Conservation (phyloP, 2,113 vertebrate genomes). For the Willisornis vidua region DNA sequence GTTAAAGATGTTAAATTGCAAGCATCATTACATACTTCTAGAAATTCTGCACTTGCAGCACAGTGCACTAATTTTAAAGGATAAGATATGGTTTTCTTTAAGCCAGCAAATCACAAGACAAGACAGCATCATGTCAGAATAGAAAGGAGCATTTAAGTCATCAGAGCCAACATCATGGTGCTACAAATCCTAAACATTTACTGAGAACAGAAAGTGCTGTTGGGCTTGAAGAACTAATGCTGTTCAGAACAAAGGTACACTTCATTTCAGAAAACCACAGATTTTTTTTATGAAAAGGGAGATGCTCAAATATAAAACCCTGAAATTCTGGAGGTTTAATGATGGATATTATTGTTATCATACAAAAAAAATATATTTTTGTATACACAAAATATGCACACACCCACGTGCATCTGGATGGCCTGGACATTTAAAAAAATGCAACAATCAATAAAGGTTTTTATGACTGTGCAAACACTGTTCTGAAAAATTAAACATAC, state of each 20-base stretch:
- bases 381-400: fast-evolving
- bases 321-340: not conserved
- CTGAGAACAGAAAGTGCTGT: not conserved
- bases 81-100: not conserved
- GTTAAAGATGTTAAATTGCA: not conserved
- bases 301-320: not conserved
- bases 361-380: not conserved
- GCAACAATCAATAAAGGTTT: not conserved
- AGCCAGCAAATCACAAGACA: not conserved
- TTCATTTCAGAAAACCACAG: not conserved
- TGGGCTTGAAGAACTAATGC: not conserved
- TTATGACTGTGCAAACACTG: not conserved
- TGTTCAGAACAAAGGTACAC: not conserved
- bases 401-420: fast-evolving
- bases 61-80: not conserved
- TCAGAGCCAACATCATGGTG: not conserved
- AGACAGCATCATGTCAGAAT: not conserved
- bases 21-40: not conserved
- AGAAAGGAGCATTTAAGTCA: not conserved
- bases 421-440: not conserved
- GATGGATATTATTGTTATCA: not conserved
- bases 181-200: not conserved
- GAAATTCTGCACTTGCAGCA: not conserved
- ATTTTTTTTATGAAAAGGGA: not conserved
- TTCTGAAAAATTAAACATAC: not conserved